phyloP scores from a whole-genome alignment of 92 coral and sea anemone species.

The Zoanthus sansibaricus region DNA sequence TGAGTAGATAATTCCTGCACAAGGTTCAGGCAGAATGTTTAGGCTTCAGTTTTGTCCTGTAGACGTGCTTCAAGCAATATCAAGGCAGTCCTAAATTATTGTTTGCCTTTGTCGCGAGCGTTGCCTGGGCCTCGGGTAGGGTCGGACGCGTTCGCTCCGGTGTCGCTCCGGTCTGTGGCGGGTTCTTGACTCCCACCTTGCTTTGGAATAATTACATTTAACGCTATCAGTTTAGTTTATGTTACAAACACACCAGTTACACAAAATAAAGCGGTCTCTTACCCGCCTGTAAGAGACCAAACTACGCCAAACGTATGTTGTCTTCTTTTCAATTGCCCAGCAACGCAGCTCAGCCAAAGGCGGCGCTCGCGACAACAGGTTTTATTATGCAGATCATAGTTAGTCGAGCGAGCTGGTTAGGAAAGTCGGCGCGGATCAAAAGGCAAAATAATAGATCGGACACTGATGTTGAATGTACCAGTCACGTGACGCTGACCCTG shows the following conservation, averaged over 20 bases:
- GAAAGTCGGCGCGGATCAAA: too few relatives aligned
- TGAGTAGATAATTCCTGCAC: conserved; percentile 7
- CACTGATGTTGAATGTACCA: too few relatives aligned
- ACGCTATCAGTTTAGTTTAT: neutral
- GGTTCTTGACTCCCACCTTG: neutral
- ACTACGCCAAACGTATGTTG: conserved; percentile 13
- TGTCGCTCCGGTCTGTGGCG: neutral
- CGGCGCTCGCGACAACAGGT: conserved; percentile 4
- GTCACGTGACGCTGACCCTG: too few relatives aligned
- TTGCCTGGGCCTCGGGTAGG: conserved; percentile 22
- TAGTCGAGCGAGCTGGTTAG: too few relatives aligned
- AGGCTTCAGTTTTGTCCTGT: neutral
- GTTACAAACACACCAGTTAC: neutral
- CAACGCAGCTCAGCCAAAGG: conserved; percentile 22
- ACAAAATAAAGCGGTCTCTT: neutral
- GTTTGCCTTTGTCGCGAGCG: conserved; percentile 3
- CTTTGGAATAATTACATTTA: neutral
- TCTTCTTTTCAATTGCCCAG: conserved; percentile 15
- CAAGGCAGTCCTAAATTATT: neutral
- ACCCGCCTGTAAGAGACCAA: conserved; percentile 15
- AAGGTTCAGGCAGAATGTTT: neutral
- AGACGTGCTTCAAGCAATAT: neutral
- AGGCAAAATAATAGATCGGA: too few relatives aligned
- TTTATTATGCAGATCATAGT: conserved; percentile 3
- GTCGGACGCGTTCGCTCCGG: conserved; percentile 7